A percentile compares a stretch with the other conserved stretches of the same genome.
phyloP scores from a whole-genome alignment of 2,113 vertebrate genomes.

The Rattus rattus region DNA sequence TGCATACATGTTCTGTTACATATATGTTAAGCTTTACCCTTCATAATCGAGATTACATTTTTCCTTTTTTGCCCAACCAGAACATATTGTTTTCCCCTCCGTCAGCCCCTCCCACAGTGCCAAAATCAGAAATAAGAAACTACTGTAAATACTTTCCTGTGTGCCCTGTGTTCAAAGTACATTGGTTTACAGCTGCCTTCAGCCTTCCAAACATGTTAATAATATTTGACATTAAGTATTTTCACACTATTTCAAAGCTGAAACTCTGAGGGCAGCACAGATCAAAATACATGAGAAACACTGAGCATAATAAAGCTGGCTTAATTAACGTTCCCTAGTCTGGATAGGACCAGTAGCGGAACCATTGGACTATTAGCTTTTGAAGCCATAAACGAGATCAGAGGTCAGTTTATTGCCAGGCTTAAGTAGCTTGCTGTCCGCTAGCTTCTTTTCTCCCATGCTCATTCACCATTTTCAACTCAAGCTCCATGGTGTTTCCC shows the following conservation, averaged over 20 bases:
- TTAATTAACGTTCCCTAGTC: not conserved
- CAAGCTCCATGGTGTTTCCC: not conserved
- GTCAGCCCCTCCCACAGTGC: not conserved
- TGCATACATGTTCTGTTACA: not conserved
- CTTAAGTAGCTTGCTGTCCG: constrained; percentile 5
- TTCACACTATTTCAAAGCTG: constrained; percentile 31
- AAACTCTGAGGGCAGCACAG: not conserved
- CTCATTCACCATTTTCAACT: not conserved
- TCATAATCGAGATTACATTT: not conserved
- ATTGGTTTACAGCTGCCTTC: not conserved
- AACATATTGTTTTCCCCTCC: not conserved
- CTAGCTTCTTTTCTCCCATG: not conserved
- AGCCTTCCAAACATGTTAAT: not conserved
- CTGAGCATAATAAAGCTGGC: constrained; percentile 1
- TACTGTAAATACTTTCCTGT: not conserved
- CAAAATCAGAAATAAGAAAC: constrained; percentile 43
- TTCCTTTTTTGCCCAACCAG: constrained; percentile 18
- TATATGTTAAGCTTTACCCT: not conserved
- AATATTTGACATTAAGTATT: constrained; percentile 18
- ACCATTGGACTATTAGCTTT: not conserved
- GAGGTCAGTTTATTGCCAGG: not conserved
- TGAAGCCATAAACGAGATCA: not conserved
- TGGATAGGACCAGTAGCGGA: not conserved
- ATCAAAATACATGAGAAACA: constrained; percentile 42
- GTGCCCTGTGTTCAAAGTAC: not conserved